Percentiles rank a stretch among this genome's conserved stretches.
These are phyloP conservation scores for Clistopyga incitator DNA, from an alignment of 2,888 invertebrate genomes.

Conservation along the genomic window DNA sequence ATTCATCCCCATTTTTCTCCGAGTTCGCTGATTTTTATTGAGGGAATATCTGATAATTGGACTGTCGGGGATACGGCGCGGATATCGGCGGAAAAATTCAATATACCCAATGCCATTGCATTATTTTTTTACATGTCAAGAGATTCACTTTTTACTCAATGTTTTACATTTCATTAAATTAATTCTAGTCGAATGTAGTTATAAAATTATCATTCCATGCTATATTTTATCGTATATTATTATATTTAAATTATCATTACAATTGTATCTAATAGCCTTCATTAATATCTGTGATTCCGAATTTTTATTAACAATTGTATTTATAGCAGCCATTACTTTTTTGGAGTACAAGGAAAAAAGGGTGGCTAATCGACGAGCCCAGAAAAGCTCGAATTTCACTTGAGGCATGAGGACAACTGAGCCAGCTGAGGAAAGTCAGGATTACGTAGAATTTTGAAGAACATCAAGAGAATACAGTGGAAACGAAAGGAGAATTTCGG, in stretches of 20 bases:
- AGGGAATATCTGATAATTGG: slow-evolving; percentile 49
- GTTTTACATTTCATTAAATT: no score
- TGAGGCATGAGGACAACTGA: slow-evolving; percentile 22
- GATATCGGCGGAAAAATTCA: neutral
- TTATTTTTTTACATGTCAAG: neutral
- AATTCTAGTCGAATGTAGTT: no score
- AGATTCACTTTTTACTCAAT: neutral
- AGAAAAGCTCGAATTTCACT: slow-evolving; percentile 23
- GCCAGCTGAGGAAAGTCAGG: slow-evolving; percentile 46
- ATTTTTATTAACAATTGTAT: no score
- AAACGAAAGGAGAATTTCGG: slow-evolving; percentile 17
- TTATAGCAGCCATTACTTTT: no score
- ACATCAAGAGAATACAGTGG: slow-evolving; percentile 12
- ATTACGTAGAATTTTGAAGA: slow-evolving; percentile 35
- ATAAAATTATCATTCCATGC: no score
- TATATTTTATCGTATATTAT: no score
- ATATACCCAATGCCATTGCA: neutral
- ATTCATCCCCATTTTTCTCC: slow-evolving; percentile 41
- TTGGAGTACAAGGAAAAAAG: neutral
- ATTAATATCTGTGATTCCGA: no score
- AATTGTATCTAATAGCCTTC: no score
- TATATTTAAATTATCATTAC: no score
- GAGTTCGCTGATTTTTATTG: slow-evolving; percentile 30
- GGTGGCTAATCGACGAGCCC: slow-evolving; percentile 18
- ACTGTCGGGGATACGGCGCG: neutral